phyloP scores from a whole-genome alignment of 2,888 invertebrate genomes.

The Xylota sylvarum region DNA sequence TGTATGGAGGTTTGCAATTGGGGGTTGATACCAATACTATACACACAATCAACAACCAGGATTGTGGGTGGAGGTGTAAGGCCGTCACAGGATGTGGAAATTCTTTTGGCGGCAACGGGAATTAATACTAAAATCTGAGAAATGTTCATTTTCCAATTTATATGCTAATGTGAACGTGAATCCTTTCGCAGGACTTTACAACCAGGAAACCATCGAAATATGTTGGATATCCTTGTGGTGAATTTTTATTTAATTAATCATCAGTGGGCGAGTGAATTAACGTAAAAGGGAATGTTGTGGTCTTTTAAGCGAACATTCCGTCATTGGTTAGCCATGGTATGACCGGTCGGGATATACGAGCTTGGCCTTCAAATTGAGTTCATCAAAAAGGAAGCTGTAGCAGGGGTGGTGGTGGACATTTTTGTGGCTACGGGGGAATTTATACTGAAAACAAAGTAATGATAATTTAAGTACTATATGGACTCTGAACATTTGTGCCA shows the following conservation, averaged over 20 bases:
- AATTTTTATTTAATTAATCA: conserved; percentile 54
- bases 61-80: conserved; percentile 1
- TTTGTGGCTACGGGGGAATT: background rate
- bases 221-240: conserved; percentile 12
- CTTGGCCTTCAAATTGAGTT: conserved; percentile 12
- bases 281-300: background rate
- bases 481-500: background rate
- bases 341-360: background rate
- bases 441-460: background rate
- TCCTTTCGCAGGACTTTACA: conserved; percentile 53
- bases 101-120: conserved; percentile 60
- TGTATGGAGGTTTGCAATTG: conserved; percentile 55
- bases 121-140: conserved; percentile 71
- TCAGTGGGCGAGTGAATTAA: conserved; percentile 12
- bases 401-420: background rate
- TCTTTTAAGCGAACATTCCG: conserved; percentile 1
- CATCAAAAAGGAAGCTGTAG: background rate
- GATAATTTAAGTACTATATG: background rate
- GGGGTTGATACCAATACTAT: background rate
- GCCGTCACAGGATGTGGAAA: conserved; percentile 53
- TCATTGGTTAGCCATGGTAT: background rate
- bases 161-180: conserved; percentile 68
- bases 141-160: conserved; percentile 73
- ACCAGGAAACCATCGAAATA: conserved; percentile 1
- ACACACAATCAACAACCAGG: background rate